phyloP scores from a whole-genome alignment of 2,113 vertebrate genomes.

The Saguinus midas region DNA sequence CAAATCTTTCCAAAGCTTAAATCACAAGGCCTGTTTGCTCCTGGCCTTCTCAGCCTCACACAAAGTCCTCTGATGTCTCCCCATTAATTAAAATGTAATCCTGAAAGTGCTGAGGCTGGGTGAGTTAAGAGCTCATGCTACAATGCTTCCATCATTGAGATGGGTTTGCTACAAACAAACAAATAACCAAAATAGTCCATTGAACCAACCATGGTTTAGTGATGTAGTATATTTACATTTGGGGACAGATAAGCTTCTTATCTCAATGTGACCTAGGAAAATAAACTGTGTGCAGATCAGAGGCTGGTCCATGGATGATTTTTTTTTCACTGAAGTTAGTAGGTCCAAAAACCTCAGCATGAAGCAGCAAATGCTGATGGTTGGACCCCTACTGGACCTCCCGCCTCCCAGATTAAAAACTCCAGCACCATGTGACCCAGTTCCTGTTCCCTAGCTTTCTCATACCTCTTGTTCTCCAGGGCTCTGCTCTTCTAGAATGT shows the following conservation, averaged over 20 bases:
- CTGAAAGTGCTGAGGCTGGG: background rate
- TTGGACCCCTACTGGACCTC: background rate
- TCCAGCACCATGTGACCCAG: background rate
- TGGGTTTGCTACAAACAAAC: background rate
- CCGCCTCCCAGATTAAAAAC: background rate
- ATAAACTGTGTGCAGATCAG: background rate
- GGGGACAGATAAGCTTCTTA: background rate
- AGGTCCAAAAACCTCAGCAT: background rate
- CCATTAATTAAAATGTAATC: background rate
- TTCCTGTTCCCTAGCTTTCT: background rate
- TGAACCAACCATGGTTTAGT: background rate
- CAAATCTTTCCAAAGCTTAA: background rate
- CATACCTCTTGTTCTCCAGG: background rate
- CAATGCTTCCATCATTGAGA: background rate
- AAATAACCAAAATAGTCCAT: background rate
- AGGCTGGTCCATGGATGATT: background rate
- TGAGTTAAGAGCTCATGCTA: background rate
- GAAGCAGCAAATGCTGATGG: background rate
- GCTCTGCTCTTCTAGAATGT: background rate
- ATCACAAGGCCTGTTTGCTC: background rate
- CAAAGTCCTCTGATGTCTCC: background rate
- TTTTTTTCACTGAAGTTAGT: background rate
- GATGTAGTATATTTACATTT: background rate
- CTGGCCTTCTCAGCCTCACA: background rate
- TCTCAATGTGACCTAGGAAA: background rate